Conservation (phyloP, 2,888 invertebrate species). For the Microplitis manilae region DNA sequence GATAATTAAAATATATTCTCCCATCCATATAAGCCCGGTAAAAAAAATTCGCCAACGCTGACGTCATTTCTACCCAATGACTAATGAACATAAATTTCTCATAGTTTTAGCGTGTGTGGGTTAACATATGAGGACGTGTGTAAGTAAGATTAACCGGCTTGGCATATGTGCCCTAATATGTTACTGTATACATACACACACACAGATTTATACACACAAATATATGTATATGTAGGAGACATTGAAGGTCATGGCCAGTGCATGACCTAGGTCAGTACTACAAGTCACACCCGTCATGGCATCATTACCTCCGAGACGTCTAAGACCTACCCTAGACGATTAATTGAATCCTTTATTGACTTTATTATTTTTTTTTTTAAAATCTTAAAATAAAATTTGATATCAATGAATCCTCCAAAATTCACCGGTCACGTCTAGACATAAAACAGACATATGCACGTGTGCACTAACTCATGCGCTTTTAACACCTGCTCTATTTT, state of each 20-base stretch:
- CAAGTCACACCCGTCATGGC: not conserved
- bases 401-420: no score
- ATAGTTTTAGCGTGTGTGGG: not conserved
- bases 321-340: not conserved
- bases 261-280: constrained; percentile 66
- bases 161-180: not conserved
- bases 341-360: no score
- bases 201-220: not conserved
- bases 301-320: not conserved
- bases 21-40: not conserved
- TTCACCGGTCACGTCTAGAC: no score
- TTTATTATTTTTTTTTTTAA: no score
- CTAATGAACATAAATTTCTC: constrained; percentile 1
- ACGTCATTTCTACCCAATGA: not conserved
- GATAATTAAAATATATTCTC: no score
- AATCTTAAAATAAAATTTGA: no score
- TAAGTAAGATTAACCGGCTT: not conserved
- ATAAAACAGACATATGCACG: no score
- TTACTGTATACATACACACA: not conserved
- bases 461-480: no score
- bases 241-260: constrained; percentile 64
- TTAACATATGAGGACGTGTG: not conserved
- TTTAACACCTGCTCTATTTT: no score
- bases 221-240: not conserved
- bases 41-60: not conserved